Evolutionary conservation across 1,140 invertebrate genomes (phyloP).

Genomic region (Nasonia giraulti): DNA sequence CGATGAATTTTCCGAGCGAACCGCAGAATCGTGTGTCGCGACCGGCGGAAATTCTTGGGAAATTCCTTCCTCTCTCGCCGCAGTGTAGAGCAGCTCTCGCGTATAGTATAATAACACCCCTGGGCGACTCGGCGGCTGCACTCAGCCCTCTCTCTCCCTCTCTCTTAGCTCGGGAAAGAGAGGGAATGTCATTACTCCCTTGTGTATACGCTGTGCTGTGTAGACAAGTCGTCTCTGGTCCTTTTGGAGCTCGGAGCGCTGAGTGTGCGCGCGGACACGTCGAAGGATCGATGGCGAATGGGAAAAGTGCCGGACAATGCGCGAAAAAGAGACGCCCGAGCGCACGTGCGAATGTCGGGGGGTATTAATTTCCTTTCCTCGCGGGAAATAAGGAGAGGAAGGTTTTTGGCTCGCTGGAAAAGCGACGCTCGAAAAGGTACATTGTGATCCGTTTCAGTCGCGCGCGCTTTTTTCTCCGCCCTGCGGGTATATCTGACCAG

Average conservation of each 20-base stretch:
- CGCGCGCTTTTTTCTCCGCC: neutral
- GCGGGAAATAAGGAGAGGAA: neutral
- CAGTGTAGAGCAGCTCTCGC: neutral
- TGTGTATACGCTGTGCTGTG: neutral
- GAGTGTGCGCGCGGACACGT: neutral
- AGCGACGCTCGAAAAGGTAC: neutral
- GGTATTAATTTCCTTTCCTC: slow-evolving; percentile 27
- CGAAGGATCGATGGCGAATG: slow-evolving; percentile 11
- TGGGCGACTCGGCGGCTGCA: neutral
- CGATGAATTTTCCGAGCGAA: no score
- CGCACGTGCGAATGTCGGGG: neutral
- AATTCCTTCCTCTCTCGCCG: neutral
- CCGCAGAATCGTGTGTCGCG: neutral
- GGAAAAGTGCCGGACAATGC: slow-evolving; percentile 32
- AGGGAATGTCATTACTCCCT: slow-evolving; percentile 25
- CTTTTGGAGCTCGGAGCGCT: neutral
- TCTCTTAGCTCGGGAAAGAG: neutral
- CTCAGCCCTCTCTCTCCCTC: neutral
- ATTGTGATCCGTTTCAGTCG: neutral
- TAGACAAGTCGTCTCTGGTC: neutral
- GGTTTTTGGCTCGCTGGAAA: slow-evolving; percentile 1
- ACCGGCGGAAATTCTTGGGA: neutral
- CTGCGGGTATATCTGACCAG: neutral
- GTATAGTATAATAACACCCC: slow-evolving; percentile 1
- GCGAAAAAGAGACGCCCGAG: neutral